A percentile compares a stretch with the other conserved stretches of the same genome.
Conservation (phyloP, 2,888 invertebrate genomes). For the Diadromus collaris region DNA sequence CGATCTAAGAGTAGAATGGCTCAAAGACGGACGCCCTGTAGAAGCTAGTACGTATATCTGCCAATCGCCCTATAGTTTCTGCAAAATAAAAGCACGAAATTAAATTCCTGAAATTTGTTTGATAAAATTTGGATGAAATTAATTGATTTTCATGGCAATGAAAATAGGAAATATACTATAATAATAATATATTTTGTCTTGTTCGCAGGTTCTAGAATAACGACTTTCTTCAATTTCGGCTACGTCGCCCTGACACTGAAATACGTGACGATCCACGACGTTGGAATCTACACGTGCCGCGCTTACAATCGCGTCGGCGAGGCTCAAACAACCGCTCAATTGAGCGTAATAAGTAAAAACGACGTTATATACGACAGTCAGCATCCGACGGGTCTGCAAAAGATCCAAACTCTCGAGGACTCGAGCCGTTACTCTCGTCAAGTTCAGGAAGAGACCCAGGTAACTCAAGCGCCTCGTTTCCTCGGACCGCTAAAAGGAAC, state of each 20-base stretch:
- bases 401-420: constrained; percentile 95
- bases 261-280: constrained; percentile 93
- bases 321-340: constrained; percentile 90
- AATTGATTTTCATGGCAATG: not conserved
- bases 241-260: constrained; percentile 97
- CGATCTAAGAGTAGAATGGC: constrained; percentile 94
- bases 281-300: constrained; percentile 93
- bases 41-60: constrained; percentile 87
- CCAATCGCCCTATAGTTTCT: not conserved
- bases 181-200: not conserved
- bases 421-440: constrained; percentile 86
- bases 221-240: constrained; percentile 96
- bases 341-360: constrained; percentile 92
- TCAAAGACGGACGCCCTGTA: constrained; percentile 93
- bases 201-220: constrained; percentile 88
- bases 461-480: constrained; percentile 92
- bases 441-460: constrained; percentile 87
- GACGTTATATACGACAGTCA: constrained; percentile 94
- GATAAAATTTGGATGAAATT: not conserved
- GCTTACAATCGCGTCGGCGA: constrained; percentile 94
- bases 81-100: not conserved
- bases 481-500: constrained; percentile 94
- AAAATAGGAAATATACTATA: constrained; percentile 7
- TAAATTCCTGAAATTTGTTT: not conserved
- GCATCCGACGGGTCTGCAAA: constrained; percentile 95